A percentile compares a stretch with the other conserved stretches of the same genome.
Conservation (phyloP, 2,113 vertebrate genomes). For the Bos taurus region ARS-UCD2.0 NC_037354.1:39840501-39841000, state of each 20-base stretch:
- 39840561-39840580: not conserved
- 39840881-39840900: not conserved
- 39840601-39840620: not conserved
- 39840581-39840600: not conserved
- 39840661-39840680: not conserved
- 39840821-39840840: not conserved
- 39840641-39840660: not conserved
- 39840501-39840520: not conserved
- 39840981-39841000: not conserved
- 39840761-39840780: not conserved
- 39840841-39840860: not conserved
- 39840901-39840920: not conserved
- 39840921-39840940: rapidly evolving
- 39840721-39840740: not conserved
- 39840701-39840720: not conserved
- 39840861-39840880: not conserved
- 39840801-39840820: not conserved
- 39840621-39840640: not conserved
- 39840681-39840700: not conserved
- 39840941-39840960: not conserved
- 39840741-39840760: not conserved
- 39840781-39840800: not conserved
- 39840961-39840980: not conserved
- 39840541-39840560: not conserved
- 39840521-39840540: not conserved